phyloP scores from a whole-genome alignment of 2,797 vertebrate genomes.

The Amniataba percoides region DNA sequence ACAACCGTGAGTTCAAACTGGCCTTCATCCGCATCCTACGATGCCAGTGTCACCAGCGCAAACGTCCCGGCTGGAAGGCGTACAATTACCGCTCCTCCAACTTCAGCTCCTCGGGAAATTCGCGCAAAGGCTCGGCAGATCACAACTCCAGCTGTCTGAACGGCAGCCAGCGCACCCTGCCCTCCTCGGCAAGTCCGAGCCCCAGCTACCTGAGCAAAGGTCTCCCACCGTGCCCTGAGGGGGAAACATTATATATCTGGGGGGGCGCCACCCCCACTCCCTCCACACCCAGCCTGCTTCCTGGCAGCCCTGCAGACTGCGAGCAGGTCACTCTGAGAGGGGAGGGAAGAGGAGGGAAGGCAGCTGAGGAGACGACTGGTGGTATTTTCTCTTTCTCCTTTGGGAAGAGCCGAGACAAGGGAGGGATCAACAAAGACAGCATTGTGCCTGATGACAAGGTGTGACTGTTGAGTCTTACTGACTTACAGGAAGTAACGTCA shows the following conservation, averaged over 20 bases:
- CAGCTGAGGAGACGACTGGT: slow-evolving; percentile 23
- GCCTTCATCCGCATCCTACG: slow-evolving; percentile 95
- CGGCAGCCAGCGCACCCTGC: slow-evolving; percentile 92
- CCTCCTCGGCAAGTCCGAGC: slow-evolving; percentile 90
- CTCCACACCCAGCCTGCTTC: slow-evolving; percentile 75
- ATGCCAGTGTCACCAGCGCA: slow-evolving; percentile 92
- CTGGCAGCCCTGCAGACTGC: slow-evolving; percentile 75
- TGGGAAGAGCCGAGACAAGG: slow-evolving; percentile 75
- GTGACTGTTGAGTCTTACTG: slow-evolving; percentile 56
- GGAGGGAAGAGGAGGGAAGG: slow-evolving; percentile 55
- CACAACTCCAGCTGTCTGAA: slow-evolving; percentile 90
- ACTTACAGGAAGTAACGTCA: slow-evolving; percentile 30
- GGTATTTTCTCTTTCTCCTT: slow-evolving; percentile 78
- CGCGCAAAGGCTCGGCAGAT: slow-evolving; percentile 89
- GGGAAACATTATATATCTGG: slow-evolving; percentile 84
- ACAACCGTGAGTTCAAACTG: slow-evolving; percentile 97
- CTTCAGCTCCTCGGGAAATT: slow-evolving; percentile 87
- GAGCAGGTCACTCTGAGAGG: slow-evolving; percentile 50
- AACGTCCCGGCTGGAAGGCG: slow-evolving; percentile 86
- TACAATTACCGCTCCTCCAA: slow-evolving; percentile 93
- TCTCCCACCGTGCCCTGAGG: slow-evolving; percentile 83
- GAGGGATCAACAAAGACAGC: slow-evolving; percentile 51
- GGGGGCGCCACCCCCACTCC: slow-evolving; percentile 79
- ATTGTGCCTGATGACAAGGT: slow-evolving; percentile 61
- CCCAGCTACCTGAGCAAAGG: slow-evolving; percentile 88